Evolutionary conservation across 2,113 vertebrate genomes (phyloP), one percentile per base, ranked within the genome.

Genomic region (Clinocottus analis): DNA sequence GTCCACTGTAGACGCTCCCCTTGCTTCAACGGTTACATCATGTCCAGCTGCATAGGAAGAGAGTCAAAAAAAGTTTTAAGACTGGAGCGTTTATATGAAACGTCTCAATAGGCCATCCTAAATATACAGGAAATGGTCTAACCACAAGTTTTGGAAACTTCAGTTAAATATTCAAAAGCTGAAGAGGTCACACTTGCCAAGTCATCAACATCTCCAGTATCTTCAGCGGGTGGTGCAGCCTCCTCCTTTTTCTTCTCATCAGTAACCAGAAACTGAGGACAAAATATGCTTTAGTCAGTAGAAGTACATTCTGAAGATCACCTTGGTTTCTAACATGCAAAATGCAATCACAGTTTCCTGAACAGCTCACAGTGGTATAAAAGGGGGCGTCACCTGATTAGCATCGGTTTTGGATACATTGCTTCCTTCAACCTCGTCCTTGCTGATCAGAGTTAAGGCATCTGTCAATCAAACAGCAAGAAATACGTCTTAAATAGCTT

Each of bases 191-290:
- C 2, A 90, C 95, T 95, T 85, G 98, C 98, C 95, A 99, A 93
- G 87, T 99, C 98, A 87, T 99, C 97, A 27, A 99, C 95, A 77
- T 99, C 97, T 61, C 96, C 97, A 45, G 89, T 91, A 75, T 97
- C 96, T 51, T 96, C 93, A 58, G 70, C 16, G 13, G 64, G 23
- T 21, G 93, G 85, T 4, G 86, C 59, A 27, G 70, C 80, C 17
- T 14, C 77, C 80, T 93, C 93, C 14, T 83, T 87, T 73, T 93
- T 83, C 75, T 91, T 93, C 77, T 96, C 96, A 78, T 94, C 95
- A 0, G 85, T 79, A 25, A 89, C 83, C 82, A 99, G 91, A 91
- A 99, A 99, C 97, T 99, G 89, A 67, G 70, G 12, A 84, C 7
- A 70, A 25, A 43, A 4, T 5, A 33, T 11, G 14, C 27, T 85